A percentile compares a stretch with the other conserved stretches of the same genome.
Evolutionary conservation across 1,140 invertebrate genomes (phyloP).

Genomic region (Pachyrhynchus sulphureomaculatus): DNA sequence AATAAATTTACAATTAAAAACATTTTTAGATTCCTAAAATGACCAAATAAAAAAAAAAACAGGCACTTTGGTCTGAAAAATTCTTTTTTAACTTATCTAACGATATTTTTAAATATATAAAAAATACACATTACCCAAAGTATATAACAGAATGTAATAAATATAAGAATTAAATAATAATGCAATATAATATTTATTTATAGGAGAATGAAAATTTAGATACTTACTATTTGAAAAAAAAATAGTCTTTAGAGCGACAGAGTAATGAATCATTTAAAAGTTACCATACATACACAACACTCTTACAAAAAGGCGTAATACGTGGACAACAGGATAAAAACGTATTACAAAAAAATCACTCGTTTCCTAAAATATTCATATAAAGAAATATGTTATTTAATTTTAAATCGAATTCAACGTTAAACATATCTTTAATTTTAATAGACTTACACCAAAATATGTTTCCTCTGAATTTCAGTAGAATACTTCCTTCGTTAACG

Average conservation of each 20-base stretch:
- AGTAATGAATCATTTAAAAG: neutral
- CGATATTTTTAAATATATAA: slow-evolving; percentile 12
- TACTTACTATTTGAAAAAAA: neutral
- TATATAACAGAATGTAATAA: slow-evolving; percentile 22
- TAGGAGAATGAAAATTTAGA: neutral
- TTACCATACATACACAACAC: neutral
- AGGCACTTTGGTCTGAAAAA: slow-evolving; percentile 46
- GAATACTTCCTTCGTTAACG: no score
- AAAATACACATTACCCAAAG: slow-evolving; percentile 11
- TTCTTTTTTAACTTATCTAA: slow-evolving; percentile 12
- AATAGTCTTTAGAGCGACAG: neutral
- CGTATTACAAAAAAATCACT: no score
- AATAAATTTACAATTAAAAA: slow-evolving; percentile 22
- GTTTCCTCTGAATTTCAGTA: no score
- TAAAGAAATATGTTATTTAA: no score
- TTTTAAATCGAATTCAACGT: no score
- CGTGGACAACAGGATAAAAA: neutral
- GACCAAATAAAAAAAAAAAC: slow-evolving; percentile 41
- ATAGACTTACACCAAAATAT: no score
- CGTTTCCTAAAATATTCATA: no score
- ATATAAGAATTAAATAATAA: slow-evolving; percentile 26
- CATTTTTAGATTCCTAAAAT: slow-evolving; percentile 29
- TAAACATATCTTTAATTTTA: no score
- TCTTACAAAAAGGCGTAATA: neutral
- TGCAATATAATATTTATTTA: neutral